Conservation (phyloP, 2,797 vertebrate genomes). For the Rhodeus uyekii region DNA sequence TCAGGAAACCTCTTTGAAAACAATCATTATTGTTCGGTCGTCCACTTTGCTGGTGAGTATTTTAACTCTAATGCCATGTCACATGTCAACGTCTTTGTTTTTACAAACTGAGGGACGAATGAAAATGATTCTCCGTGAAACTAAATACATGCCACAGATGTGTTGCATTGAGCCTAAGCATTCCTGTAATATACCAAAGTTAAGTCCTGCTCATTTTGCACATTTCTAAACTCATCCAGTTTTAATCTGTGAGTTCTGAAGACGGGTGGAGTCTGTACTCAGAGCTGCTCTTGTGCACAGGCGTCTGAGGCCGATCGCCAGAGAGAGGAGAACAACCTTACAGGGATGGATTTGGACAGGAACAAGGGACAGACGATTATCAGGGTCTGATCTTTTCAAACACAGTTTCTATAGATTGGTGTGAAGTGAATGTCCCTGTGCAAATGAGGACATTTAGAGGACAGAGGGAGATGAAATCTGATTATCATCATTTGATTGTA, state of each 20-base stretch:
- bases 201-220: neutral
- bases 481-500: too few species aligned
- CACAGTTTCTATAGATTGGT: neutral
- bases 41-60: neutral
- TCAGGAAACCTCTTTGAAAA: too few species aligned
- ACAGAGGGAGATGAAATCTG: neutral
- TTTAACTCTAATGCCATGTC: neutral
- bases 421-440: neutral
- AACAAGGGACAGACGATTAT: too few species aligned
- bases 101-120: neutral
- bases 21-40: neutral
- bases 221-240: neutral
- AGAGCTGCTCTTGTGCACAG: slow-evolving; percentile 15
- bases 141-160: neutral
- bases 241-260: neutral
- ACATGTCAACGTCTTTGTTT: neutral
- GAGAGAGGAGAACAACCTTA: neutral
- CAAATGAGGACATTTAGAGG: neutral
- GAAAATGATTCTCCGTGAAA: neutral
- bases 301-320: neutral
- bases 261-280: neutral
- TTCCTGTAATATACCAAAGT: neutral
- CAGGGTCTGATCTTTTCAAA: too few species aligned
- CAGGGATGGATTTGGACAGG: too few species aligned
- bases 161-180: neutral